Conservation (phyloP, 2,888 invertebrate genomes). For the Drosophila anomelani region DNA sequence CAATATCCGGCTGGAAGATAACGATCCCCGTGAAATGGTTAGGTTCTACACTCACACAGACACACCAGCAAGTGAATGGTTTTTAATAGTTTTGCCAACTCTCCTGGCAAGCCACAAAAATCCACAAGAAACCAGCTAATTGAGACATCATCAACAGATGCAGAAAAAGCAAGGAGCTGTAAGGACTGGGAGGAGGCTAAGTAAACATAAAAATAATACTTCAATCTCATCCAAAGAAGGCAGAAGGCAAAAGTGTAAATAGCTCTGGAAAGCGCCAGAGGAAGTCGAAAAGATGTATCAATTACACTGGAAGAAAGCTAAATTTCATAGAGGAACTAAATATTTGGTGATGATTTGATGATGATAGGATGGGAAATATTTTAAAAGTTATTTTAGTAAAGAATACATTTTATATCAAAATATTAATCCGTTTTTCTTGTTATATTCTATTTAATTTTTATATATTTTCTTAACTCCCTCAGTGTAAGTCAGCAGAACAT, state of each 20-base stretch:
- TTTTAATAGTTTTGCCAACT: slow-evolving; percentile 45
- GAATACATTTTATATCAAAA: too few species aligned
- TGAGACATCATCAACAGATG: slow-evolving; percentile 65
- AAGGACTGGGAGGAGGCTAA: slow-evolving; percentile 34
- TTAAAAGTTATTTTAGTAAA: background rate
- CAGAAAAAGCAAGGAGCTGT: background rate
- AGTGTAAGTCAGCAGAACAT: slow-evolving; percentile 20
- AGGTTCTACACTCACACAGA: slow-evolving; percentile 2
- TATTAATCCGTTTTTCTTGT: too few species aligned
- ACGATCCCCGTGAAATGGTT: slow-evolving; percentile 41
- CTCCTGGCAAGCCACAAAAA: slow-evolving; percentile 54
- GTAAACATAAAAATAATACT: slow-evolving; percentile 55
- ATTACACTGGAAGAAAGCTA: slow-evolving; percentile 16
- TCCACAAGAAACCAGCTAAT: slow-evolving; percentile 65
- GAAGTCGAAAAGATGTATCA: slow-evolving; percentile 45
- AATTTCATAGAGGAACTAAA: background rate
- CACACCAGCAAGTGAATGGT: background rate
- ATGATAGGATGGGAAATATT: background rate
- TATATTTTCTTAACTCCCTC: too few species aligned
- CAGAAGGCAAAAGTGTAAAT: slow-evolving; percentile 66
- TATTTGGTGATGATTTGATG: too few species aligned
- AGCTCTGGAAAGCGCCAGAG: slow-evolving; percentile 67
- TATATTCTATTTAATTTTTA: background rate
- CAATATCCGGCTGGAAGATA: slow-evolving; percentile 42
- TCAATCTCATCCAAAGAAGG: slow-evolving; percentile 15